A percentile compares a stretch with the other conserved stretches of the same genome.
Evolutionary conservation across 2,797 vertebrate species (phyloP).

Genomic region (Paramormyrops hopkinsi): DNA sequence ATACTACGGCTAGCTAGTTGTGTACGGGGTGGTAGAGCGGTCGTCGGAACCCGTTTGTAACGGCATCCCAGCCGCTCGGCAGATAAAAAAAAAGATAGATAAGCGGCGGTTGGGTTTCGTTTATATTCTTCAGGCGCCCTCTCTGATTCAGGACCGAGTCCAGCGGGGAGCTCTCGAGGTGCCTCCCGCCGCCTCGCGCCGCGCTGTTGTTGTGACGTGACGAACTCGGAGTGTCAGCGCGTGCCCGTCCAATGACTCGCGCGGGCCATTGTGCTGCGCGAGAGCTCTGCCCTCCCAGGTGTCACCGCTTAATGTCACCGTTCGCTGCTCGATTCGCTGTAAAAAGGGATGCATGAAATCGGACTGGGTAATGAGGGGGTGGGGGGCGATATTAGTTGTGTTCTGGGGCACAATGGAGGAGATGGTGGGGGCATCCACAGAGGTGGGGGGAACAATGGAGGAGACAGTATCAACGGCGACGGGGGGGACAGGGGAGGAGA

Average conservation of each 20-base stretch:
- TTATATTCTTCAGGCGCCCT: not conserved
- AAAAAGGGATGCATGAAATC: not conserved
- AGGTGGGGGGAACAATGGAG: not conserved
- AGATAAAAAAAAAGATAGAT: not conserved
- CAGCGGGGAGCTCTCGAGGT: not conserved
- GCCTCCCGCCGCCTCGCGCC: not conserved
- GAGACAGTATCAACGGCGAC: not conserved
- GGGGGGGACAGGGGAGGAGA: not conserved
- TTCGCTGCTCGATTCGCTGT: not conserved
- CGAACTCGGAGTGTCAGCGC: not conserved
- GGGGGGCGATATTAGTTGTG: not conserved
- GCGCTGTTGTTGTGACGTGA: conserved; percentile 16
- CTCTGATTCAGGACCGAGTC: not conserved
- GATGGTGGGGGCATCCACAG: not conserved
- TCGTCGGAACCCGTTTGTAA: not conserved
- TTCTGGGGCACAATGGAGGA: not conserved
- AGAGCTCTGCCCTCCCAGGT: not conserved
- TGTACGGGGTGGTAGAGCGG: not conserved
- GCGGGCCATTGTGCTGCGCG: conserved; percentile 5
- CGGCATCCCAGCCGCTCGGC: not conserved
- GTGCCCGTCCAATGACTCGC: conserved; percentile 12
- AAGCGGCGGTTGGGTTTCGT: not conserved
- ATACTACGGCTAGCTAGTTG: not conserved
- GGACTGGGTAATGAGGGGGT: not conserved
- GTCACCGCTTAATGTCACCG: not conserved